phyloP scores from a whole-genome alignment of 2,888 invertebrate species.

The Drosophila basisetae region DNA sequence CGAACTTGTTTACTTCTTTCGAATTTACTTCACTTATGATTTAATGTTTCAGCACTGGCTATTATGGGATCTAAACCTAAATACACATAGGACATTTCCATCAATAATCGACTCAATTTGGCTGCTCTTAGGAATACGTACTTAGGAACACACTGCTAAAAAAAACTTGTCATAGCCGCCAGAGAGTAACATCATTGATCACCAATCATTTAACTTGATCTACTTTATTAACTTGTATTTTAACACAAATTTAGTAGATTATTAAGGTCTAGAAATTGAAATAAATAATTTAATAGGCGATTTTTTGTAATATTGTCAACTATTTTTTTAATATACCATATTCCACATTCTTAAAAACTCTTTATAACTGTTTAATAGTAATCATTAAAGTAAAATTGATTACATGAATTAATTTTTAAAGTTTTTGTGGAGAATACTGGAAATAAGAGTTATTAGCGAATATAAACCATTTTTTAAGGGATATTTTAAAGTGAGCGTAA shows the following conservation, averaged over 20 bases:
- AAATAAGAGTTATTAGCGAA: background rate
- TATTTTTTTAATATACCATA: background rate
- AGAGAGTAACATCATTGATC: background rate
- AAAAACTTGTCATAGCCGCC: background rate
- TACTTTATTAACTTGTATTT: background rate
- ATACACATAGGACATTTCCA: background rate
- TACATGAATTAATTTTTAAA: background rate
- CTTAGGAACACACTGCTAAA: background rate
- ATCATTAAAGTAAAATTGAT: background rate
- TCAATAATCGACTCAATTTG: background rate
- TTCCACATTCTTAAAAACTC: background rate
- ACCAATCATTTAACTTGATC: background rate
- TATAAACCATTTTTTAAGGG: background rate
- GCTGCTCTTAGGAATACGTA: background rate
- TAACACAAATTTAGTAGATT: background rate
- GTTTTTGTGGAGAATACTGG: background rate
- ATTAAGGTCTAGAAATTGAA: background rate
- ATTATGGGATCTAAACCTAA: background rate
- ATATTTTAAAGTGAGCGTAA: background rate
- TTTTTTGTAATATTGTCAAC: background rate
- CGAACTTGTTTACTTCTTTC: background rate
- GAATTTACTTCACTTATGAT: background rate
- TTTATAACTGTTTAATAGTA: background rate
- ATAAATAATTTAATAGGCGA: background rate
- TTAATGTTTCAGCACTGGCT: background rate